Evolutionary conservation across 2,113 vertebrate species (phyloP).

Genomic region (Pangasianodon hypophthalmus): DNA sequence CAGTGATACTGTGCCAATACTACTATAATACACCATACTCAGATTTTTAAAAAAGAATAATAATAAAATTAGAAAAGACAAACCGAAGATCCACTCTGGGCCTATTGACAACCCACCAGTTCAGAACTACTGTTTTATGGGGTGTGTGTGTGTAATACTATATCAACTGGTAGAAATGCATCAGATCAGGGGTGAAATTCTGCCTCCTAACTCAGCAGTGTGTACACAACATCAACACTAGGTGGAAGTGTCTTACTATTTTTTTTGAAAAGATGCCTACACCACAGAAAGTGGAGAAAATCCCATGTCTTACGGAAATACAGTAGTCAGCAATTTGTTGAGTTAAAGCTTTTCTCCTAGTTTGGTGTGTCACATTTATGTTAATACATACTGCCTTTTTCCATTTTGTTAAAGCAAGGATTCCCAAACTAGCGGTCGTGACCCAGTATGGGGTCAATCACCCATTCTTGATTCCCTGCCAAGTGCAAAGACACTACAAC

Average conservation of each 20-base stretch:
- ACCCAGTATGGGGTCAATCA: neutral
- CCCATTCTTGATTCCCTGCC: neutral
- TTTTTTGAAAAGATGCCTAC: neutral
- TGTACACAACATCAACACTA: conserved; percentile 2
- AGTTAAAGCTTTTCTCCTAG: neutral
- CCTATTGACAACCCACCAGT: neutral
- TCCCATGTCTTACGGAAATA: neutral
- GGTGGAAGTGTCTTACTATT: neutral
- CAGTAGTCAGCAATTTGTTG: neutral
- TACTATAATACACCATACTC: too few species aligned
- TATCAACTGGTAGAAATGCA: neutral
- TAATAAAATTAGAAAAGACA: neutral
- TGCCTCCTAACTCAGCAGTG: neutral
- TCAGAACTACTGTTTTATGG: neutral
- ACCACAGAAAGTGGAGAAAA: neutral
- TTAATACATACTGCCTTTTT: neutral
- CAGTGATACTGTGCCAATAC: too few species aligned
- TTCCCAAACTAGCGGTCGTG: neutral
- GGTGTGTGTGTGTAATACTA: neutral
- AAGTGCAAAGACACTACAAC: neutral
- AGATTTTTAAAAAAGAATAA: neutral
- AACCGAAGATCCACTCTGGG: neutral
- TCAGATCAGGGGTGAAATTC: neutral
- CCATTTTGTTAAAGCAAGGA: neutral
- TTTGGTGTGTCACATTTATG: neutral